Conservation (phyloP, 2,113 vertebrate genomes). For the Suncus etruscus region DNA sequence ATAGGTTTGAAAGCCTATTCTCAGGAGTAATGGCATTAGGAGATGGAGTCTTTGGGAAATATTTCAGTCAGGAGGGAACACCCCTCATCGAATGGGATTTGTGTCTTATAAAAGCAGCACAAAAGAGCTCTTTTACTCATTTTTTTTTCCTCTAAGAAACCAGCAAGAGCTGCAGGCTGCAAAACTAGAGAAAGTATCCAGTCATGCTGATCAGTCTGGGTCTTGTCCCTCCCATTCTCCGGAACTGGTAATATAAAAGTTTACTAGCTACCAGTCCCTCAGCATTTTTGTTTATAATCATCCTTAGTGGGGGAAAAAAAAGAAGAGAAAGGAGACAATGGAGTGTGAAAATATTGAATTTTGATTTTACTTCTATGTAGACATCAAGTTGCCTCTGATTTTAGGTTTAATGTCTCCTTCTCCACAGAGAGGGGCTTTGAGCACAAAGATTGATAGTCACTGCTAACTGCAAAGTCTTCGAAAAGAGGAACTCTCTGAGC, state of each 20-base stretch:
- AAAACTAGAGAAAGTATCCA: neutral
- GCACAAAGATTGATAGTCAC: conserved; percentile 15
- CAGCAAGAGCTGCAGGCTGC: neutral
- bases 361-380: conserved; percentile 4
- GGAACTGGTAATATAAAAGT: neutral
- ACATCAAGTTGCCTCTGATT: neutral
- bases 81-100: neutral
- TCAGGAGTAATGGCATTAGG: neutral
- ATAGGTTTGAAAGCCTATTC: neutral
- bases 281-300: neutral
- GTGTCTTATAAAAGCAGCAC: neutral
- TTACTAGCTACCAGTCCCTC: neutral
- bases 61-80: neutral
- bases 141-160: neutral
- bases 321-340: neutral
- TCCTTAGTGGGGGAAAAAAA: neutral
- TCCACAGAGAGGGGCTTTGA: conserved; percentile 10
- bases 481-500: neutral
- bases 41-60: neutral
- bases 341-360: neutral
- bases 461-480: conserved; percentile 30
- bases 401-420: neutral
- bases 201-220: no score
- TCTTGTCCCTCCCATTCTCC: neutral
- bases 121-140: neutral